These are phyloP conservation scores for Bergia sp. DNA, from an alignment of 92 coral and sea anemone genomes.

Conservation along the genomic window DNA sequence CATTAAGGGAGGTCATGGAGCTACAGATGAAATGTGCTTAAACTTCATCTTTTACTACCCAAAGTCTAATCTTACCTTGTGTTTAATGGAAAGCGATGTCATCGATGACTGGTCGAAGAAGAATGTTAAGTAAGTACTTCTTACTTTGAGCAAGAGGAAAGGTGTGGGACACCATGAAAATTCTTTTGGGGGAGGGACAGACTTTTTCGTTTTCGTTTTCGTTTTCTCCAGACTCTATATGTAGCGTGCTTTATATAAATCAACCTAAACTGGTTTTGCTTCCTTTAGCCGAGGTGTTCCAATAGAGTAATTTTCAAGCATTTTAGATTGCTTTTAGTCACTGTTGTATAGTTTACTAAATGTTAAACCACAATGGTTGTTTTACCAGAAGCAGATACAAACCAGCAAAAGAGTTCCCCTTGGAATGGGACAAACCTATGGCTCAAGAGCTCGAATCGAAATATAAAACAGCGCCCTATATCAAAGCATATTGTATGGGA, in stretches of 20 bases:
- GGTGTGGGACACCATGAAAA: no score
- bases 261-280: no score
- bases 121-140: conserved; percentile 3
- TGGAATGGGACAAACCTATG: not conserved
- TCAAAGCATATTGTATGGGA: conserved; percentile 15
- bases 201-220: no score
- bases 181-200: no score
- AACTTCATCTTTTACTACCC: conserved; percentile 58
- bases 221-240: no score
- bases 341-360: not conserved
- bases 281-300: no score
- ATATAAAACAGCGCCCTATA: not conserved
- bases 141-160: not conserved
- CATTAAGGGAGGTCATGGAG: conserved; percentile 50
- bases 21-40: conserved; percentile 55
- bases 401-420: no score
- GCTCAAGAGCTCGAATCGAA: not conserved
- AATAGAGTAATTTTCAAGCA: no score
- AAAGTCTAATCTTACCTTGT: conserved; percentile 27
- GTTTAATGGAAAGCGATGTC: conserved; percentile 37
- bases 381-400: not conserved
- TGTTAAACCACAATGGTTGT: not conserved
- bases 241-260: no score
- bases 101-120: not conserved
- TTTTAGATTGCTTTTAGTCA: no score